A percentile compares a stretch with the other conserved stretches of the same genome.
Conservation (phyloP, 2,113 vertebrate genomes). For the Mobula birostris region DNA sequence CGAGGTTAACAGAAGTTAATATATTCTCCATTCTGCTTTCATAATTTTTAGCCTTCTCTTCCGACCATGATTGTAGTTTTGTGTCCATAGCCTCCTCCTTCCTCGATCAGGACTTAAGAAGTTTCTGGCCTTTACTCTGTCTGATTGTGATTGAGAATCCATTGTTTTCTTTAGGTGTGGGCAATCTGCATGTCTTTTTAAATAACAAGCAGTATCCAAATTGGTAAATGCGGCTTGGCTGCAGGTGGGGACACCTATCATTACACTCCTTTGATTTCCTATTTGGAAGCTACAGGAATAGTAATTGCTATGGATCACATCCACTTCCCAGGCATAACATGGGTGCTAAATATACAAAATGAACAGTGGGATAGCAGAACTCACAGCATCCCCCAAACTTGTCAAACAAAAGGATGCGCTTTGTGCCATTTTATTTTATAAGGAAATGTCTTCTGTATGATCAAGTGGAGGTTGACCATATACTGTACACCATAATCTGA, state of each 20-base stretch:
- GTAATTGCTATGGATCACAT: not conserved
- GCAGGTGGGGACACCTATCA: not conserved
- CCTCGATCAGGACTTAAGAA: not conserved
- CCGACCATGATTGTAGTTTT: not conserved
- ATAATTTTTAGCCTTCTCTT: not conserved
- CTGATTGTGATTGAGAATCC: not conserved
- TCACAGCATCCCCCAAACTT: not conserved
- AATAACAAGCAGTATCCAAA: not conserved
- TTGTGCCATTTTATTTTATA: not conserved
- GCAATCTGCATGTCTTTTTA: not conserved
- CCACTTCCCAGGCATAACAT: not conserved
- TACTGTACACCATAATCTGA: not conserved
- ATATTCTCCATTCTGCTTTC: not conserved
- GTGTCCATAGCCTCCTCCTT: not conserved
- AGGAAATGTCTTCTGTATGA: not conserved
- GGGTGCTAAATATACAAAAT: not conserved
- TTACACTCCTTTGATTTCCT: not conserved
- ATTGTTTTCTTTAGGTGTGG: not conserved
- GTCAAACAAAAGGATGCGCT: not conserved
- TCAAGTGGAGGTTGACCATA: not conserved
- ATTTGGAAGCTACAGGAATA: not conserved
- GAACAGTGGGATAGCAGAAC: not conserved
- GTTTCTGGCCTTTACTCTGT: not conserved
- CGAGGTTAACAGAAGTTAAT: not conserved
- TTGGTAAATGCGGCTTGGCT: not conserved